Conservation (phyloP, 2,888 invertebrate genomes). For the Caenorhabditis sinica region DNA sequence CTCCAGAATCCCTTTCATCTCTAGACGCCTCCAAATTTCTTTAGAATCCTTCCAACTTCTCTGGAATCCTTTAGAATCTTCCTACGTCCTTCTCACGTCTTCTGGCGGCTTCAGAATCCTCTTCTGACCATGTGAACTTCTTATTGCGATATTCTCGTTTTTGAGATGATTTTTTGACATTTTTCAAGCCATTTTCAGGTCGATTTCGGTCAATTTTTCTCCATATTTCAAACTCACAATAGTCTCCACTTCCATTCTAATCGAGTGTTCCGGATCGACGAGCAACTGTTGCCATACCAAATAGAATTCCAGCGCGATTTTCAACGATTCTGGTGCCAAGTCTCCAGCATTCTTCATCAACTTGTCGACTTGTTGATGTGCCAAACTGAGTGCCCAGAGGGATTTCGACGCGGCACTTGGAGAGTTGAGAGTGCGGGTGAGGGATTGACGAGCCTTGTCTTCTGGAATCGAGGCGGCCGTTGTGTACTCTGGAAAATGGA, state of each 20-base stretch:
- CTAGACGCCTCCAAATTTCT: too few relatives aligned
- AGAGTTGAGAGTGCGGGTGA: slow-evolving; percentile 31
- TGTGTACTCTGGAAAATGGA: slow-evolving; percentile 35
- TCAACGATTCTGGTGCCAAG: neutral
- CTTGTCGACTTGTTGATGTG: slow-evolving; percentile 12
- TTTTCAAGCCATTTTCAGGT: too few relatives aligned
- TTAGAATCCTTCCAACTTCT: too few relatives aligned
- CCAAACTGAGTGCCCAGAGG: slow-evolving; percentile 44
- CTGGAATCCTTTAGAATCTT: too few relatives aligned
- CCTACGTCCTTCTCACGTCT: too few relatives aligned
- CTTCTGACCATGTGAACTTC: too few relatives aligned
- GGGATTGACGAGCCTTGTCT: slow-evolving; percentile 37
- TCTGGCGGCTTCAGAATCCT: too few relatives aligned
- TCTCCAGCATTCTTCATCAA: neutral
- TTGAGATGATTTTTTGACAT: too few relatives aligned
- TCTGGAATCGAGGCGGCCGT: slow-evolving; percentile 31
- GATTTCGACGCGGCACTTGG: slow-evolving; percentile 55
- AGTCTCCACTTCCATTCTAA: slow-evolving; percentile 15
- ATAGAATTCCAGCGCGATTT: slow-evolving; percentile 33
- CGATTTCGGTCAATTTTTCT: too few relatives aligned
- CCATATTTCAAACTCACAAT: slow-evolving; percentile 18
- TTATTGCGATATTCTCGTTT: too few relatives aligned
- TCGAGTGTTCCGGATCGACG: slow-evolving; percentile 44
- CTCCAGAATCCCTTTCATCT: too few relatives aligned
- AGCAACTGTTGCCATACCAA: slow-evolving; percentile 58